These are phyloP conservation scores for Macaca mulatta DNA, from an alignment of 2,113 vertebrate genomes.

Conservation along the genomic window DNA sequence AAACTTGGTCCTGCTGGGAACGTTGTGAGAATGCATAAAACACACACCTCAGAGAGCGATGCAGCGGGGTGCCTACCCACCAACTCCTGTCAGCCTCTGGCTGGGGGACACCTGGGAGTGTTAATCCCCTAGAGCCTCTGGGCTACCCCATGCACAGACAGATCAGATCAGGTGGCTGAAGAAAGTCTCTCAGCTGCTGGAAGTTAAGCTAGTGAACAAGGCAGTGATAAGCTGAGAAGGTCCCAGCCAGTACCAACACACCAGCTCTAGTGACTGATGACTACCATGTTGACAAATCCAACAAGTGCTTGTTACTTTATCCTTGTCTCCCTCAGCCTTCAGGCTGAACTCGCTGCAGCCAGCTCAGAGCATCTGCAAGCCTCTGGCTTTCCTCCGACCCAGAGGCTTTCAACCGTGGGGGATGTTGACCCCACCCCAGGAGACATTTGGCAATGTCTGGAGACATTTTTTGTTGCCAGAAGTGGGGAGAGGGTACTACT, in stretches of 20 bases:
- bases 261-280: neutral
- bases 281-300: neutral
- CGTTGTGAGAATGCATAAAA: neutral
- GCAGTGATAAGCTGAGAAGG: neutral
- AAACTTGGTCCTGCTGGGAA: neutral
- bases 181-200: neutral
- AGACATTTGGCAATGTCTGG: neutral
- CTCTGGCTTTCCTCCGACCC: neutral
- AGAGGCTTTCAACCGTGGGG: neutral
- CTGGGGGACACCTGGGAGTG: neutral
- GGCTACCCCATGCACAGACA: neutral
- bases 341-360: neutral
- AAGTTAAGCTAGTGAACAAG: neutral
- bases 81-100: neutral
- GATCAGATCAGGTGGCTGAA: neutral
- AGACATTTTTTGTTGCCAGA: neutral
- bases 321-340: neutral
- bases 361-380: neutral
- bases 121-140: neutral
- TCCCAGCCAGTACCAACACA: neutral
- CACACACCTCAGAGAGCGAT: neutral
- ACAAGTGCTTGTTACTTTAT: neutral
- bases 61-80: neutral
- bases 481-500: neutral
- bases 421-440: neutral